phyloP scores from a whole-genome alignment of 2,888 invertebrate species.

The Phyllotreta cruciferae region DNA sequence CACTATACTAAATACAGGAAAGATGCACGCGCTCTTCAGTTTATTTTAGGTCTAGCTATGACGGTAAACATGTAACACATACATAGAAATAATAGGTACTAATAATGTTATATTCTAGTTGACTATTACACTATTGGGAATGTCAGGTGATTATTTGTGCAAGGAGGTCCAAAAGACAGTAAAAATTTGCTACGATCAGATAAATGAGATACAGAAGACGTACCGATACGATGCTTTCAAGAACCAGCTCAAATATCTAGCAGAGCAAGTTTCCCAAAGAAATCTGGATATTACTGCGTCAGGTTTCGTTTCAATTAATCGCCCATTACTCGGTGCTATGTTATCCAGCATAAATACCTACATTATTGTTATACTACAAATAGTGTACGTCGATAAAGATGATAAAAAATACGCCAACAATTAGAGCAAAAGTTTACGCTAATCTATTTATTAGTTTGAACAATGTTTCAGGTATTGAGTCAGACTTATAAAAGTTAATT shows the following conservation, averaged over 20 bases:
- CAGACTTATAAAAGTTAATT: too few relatives aligned
- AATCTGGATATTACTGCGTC: background rate
- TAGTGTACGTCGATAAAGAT: background rate
- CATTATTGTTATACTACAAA: background rate
- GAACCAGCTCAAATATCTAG: background rate
- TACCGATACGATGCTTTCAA: background rate
- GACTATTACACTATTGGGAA: background rate
- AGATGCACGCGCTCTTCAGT: too few relatives aligned
- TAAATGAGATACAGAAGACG: background rate
- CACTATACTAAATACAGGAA: too few relatives aligned
- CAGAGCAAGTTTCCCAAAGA: background rate
- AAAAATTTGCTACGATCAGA: constrained; percentile 2
- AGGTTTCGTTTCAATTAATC: background rate
- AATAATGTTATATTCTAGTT: background rate
- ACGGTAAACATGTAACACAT: too few relatives aligned
- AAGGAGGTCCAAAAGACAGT: background rate
- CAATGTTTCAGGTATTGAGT: too few relatives aligned
- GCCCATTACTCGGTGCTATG: background rate
- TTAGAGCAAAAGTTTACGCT: too few relatives aligned
- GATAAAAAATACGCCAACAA: too few relatives aligned
- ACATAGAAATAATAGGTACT: too few relatives aligned
- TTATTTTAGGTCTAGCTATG: too few relatives aligned
- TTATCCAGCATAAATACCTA: background rate
- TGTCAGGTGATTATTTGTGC: background rate
- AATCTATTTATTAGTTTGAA: too few relatives aligned